phyloP scores from a whole-genome alignment of 2,888 invertebrate species.

The Phaedon cochleariae region DNA sequence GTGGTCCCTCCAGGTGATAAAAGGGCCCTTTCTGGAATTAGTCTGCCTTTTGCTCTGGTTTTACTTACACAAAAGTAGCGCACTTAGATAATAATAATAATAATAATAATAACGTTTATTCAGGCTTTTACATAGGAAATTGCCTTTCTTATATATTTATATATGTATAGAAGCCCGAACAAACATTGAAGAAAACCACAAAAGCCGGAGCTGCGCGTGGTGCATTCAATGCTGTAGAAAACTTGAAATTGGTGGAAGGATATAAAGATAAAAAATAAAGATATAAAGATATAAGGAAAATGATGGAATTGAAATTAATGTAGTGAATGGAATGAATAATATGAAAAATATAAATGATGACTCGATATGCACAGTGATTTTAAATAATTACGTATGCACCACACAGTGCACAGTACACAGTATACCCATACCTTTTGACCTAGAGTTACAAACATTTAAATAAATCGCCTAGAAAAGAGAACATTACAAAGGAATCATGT shows the following conservation, averaged over 20 bases:
- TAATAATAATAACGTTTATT: background rate
- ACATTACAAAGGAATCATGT: background rate
- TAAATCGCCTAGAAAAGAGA: background rate
- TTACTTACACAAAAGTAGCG: too few species aligned
- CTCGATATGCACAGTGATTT: background rate
- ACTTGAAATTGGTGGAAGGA: background rate
- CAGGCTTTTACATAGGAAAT: background rate
- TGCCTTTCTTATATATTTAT: background rate
- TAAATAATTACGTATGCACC: background rate
- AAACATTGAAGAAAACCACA: background rate
- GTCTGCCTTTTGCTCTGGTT: too few species aligned
- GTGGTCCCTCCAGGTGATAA: too few species aligned
- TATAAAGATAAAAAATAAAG: too few species aligned
- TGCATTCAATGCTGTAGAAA: background rate
- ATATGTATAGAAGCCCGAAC: background rate
- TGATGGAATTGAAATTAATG: too few species aligned
- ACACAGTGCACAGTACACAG: background rate
- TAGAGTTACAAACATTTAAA: background rate
- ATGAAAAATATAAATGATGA: background rate
- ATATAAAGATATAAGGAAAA: too few species aligned
- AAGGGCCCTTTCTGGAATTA: too few species aligned
- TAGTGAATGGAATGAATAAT: too few species aligned
- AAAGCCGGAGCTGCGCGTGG: background rate
- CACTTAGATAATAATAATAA: too few species aligned
- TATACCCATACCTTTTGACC: background rate